A percentile compares a stretch with the other conserved stretches of the same genome.
Evolutionary conservation across 2,797 vertebrate genomes (phyloP).

Genomic region (Neostethus bicornis): DNA sequence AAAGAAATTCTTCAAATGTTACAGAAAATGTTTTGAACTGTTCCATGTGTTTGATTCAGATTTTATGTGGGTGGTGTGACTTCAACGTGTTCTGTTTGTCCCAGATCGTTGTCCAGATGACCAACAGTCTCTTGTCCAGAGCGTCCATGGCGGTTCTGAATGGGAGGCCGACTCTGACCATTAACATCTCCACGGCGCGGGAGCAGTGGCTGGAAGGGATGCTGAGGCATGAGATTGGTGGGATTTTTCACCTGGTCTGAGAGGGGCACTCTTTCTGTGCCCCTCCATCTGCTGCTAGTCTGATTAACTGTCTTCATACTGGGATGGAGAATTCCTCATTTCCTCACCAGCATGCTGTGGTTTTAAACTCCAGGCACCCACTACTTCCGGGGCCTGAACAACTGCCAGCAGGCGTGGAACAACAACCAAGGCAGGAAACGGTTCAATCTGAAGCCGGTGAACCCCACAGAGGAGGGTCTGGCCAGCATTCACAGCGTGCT

Average conservation of each 20-base stretch:
- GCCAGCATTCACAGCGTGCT: conserved; percentile 95
- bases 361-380: conserved; percentile 85
- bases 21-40: too few species aligned
- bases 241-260: conserved; percentile 1
- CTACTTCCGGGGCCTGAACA: conserved; percentile 93
- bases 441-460: conserved; percentile 86
- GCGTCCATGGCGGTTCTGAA: conserved; percentile 95
- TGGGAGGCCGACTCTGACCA: conserved; percentile 89
- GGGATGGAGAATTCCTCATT: too few species aligned
- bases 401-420: conserved; percentile 91
- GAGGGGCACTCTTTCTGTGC: too few species aligned
- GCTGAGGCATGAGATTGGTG: conserved; percentile 94
- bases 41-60: too few species aligned
- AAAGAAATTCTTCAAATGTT: too few species aligned
- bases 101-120: conserved; percentile 92
- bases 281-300: too few species aligned
- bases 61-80: too few species aligned
- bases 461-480: conserved; percentile 94
- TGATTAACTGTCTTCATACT: too few species aligned
- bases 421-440: conserved; percentile 81
- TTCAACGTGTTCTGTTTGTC: too few species aligned
- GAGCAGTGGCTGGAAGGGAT: conserved; percentile 97
- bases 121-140: conserved; percentile 92
- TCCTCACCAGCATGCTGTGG: background rate
- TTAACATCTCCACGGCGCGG: conserved; percentile 87